Evolutionary conservation across 1,140 invertebrate species (phyloP), one percentile per base, ranked within the genome.

Genomic region (Samia ricini): DNA sequence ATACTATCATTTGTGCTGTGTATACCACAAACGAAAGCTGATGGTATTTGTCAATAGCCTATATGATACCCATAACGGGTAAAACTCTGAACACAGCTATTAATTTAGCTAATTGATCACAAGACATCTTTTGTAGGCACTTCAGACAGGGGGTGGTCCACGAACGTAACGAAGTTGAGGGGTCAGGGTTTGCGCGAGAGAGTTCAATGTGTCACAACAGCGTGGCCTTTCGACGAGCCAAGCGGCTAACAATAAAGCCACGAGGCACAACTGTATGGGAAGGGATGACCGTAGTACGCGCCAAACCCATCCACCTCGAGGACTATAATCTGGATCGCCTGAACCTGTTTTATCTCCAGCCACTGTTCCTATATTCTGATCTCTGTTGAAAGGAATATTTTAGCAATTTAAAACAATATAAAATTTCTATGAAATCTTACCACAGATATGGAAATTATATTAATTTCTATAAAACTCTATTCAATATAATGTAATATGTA

Each of bases 121-220:
- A 23, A 33, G 3, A 33, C 18, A 7, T 50, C 15, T 51, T 29
- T 51, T 29, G 33, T 18, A 42, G 4, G 56, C n/a, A 48, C 20
- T 81, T 95, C 92, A 97, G 60, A 96, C 93, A 0, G 97, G 96
- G 29, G 97, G 97, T 19, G 96, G 96, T 66, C 97, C 96, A 51
- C 94, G 93, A 6, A 97, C 93, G 72, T 97, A 97, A 54, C 95
- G 93, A 61, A 98, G 88, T 76, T 97, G 96, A 2, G 96, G 96
- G 3, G 95, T 95, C 20, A 98, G 91, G 0, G 95, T 96, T 71
- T 96, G 92, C 23, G 94, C 94, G 64, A 97, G 92, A 58, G 95
- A 96, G 89, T 97, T 97, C 61, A 96, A 92, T 12, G 94, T 93
- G 81, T 98, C 96, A 85, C 96, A 97, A 82, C 96, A 97, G 36